These are phyloP conservation scores for Bergia sp. DNA, from an alignment of 92 coral and sea anemone genomes.

Conservation along the genomic window DNA sequence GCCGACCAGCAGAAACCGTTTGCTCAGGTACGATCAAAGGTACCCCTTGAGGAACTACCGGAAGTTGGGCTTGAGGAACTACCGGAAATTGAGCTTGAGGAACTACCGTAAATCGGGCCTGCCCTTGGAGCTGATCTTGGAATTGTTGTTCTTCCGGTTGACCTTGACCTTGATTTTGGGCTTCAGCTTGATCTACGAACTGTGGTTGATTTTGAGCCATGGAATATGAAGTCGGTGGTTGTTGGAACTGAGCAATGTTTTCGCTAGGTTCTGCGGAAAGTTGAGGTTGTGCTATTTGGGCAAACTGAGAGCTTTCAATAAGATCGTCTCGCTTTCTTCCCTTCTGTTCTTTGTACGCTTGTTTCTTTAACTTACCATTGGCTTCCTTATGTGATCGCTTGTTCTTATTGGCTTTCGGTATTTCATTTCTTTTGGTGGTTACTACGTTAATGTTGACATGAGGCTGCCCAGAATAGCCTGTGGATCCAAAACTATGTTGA, in stretches of 20 bases:
- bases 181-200: neutral
- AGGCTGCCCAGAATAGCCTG: slow-evolving; percentile 51
- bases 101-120: neutral
- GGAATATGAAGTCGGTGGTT: neutral
- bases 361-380: neutral
- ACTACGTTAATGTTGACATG: slow-evolving; percentile 55
- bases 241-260: neutral
- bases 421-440: slow-evolving; percentile 42
- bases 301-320: neutral
- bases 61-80: neutral
- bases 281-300: neutral
- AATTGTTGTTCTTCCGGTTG: slow-evolving; percentile 9
- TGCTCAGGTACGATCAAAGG: slow-evolving; percentile 1
- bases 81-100: neutral
- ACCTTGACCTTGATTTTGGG: neutral
- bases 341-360: slow-evolving; percentile 2
- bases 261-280: neutral
- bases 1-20: neutral
- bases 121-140: slow-evolving; percentile 18
- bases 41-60: neutral
- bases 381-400: neutral
- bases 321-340: slow-evolving; percentile 29
- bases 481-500: slow-evolving; percentile 24
- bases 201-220: neutral
- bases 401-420: slow-evolving; percentile 22